Evolutionary conservation across 2,113 vertebrate species (phyloP).

Genomic region (Bettongia penicillata): DNA sequence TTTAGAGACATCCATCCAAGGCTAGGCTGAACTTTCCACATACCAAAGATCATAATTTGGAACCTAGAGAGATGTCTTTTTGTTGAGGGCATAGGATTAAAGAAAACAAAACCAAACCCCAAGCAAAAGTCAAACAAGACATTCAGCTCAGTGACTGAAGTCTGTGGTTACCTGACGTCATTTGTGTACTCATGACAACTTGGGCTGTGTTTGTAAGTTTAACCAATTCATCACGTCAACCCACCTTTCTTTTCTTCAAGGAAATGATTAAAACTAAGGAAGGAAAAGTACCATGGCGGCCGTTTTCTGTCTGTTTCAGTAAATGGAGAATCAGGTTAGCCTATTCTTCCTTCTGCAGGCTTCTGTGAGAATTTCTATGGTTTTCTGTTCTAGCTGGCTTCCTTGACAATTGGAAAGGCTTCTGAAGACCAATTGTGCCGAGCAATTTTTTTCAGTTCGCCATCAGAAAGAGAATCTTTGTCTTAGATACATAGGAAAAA

Average conservation of each 20-base stretch:
- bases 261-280: conserved; percentile 68
- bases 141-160: not conserved
- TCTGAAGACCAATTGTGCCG: not conserved
- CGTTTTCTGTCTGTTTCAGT: conserved; percentile 67
- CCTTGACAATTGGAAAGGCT: conserved; percentile 56
- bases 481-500: not conserved
- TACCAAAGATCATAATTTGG: not conserved
- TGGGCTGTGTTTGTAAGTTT: conserved; percentile 30
- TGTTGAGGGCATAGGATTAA: not conserved
- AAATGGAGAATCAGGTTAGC: conserved; percentile 63
- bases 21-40: not conserved
- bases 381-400: conserved; percentile 61
- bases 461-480: conserved; percentile 46
- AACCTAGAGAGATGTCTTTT: not conserved
- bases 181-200: conserved; percentile 30
- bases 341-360: not conserved
- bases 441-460: conserved; percentile 34
- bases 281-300: conserved; percentile 60
- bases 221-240: conserved; percentile 54
- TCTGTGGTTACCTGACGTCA: not conserved
- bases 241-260: conserved; percentile 70
- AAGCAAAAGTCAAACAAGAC: not conserved
- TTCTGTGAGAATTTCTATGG: conserved; percentile 63
- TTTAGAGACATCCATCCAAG: conserved; percentile 35
- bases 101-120: not conserved